Evolutionary conservation across 2,113 vertebrate genomes (phyloP), one percentile per base, ranked within the genome.

Genomic region (Pipra filicauda): DNA sequence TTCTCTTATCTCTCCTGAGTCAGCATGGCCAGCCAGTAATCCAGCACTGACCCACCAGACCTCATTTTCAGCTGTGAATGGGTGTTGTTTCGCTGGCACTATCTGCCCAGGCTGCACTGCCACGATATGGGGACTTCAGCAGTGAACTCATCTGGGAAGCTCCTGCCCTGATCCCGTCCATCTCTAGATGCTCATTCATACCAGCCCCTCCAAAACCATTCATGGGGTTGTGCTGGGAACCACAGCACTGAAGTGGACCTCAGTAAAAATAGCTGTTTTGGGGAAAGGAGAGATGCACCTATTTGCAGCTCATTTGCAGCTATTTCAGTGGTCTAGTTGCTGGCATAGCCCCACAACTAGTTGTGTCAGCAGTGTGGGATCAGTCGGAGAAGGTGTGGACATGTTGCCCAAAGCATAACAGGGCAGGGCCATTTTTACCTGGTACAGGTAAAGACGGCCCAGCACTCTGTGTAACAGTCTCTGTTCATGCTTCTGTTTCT

Each of bases 1-100:
- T 86, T 52, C 79, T n/a, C 64, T 91, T 90, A 71, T 88, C 78
- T 67, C 18, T 77, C 39, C 75, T 86, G 69, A 86, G 88, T 85
- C 93, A 95, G n/a, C 81, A 61, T 5, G 24, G 57, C 44, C 31
- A 78, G 57, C 5, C 57, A 65, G 58, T 49, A 82, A 72, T 28
- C 83, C 71, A 89, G 82, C 54, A 27, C 26, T 62, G 74, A 72
- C 48, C 30, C 0, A 3, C 41, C 57, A 93, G 58, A 66, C 74
- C 49, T 88, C 17, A 15, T 52, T 41, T 95, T 85, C 46, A 54
- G 41, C 51, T 64, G 33, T 33, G 17, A 8, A 22, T 41, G 65
- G 51, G 23, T 70, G 85, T 70, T 80, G 51, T 61, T 79, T 44
- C 44, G 28, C 78, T 8, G 41, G 46, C 79, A 33, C 11, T 54